Base-by-base conservation (phyloP, 2,888 invertebrate species). In the Mimumesa dahlbomi region DNA sequence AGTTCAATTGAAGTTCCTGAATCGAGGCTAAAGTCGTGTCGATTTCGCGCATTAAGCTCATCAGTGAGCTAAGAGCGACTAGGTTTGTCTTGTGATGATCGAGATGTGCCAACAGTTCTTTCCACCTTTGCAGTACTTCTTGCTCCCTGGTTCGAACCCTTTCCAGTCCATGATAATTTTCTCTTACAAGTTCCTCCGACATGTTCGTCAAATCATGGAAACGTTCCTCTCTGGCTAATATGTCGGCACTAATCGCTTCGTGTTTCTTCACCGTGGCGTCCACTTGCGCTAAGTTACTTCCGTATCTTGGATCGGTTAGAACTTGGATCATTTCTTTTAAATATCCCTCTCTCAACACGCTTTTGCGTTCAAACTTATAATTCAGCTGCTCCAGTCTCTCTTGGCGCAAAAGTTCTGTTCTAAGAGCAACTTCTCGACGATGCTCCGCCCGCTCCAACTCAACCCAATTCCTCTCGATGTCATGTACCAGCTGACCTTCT, bases 231-330 rank as follows among this genome's bases (percentile, higher is more conserved):
- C 95, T 93, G 11, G 98, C 97, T 56, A 98, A 91, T 59, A 99
- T 98, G 87, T 99, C 99, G 0, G 98, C 98, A 69, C 97, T 96
- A 73, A 99, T 98, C 13, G 99, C 98, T 90, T 99, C 98, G 88
- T 99, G 98, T 87, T 99, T 99, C 91, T 99, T 99, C 38, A 99
- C 94, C 0, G 98, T 97, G 0, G 98, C 98, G 88, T 99, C 98
- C 0, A 98, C 97, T 88, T 98, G 98, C 0, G 95, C 93, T 78
- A 98, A 90, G 90, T 96, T 96, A 81, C 95, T 95, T 1, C 96
- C 96, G 90, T 97, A 97, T 59, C 97, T 93, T 0, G 97, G 96
- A 91, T 97, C 97, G 0, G 96, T 95, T 14, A 99, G 91, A 13
- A 99, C 97, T 89, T 96, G 96, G 79, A 96, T 97, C 98, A 99